A percentile compares a stretch with the other conserved stretches of the same genome.
Conservation (phyloP, 1,140 invertebrate species). For the Andrena cerasifolii region DNA sequence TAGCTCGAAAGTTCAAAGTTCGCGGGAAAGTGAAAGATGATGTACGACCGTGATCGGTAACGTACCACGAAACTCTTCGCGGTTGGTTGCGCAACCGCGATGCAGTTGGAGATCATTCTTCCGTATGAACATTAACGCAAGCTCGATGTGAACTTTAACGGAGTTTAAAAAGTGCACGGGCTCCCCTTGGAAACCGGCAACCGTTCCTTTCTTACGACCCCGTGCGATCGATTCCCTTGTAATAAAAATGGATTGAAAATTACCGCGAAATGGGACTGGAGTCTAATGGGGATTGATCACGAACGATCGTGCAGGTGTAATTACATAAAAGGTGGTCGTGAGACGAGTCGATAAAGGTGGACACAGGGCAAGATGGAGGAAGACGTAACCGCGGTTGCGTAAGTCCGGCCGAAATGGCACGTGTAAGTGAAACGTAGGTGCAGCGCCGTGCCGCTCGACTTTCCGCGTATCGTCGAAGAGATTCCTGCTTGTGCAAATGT, state of each 20-base stretch:
- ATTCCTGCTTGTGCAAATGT: slow-evolving; percentile 10
- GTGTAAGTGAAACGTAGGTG: slow-evolving; percentile 28
- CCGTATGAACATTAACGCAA: background rate
- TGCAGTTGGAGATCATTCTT: background rate
- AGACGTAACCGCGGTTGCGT: slow-evolving; percentile 8
- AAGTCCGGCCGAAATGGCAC: slow-evolving; percentile 16
- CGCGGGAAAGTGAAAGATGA: slow-evolving; percentile 2
- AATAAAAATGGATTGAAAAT: too few relatives aligned
- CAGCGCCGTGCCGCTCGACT: background rate
- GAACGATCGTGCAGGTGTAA: too few relatives aligned
- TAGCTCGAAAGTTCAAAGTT: background rate
- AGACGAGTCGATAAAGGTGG: too few relatives aligned
- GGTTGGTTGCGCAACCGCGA: background rate
- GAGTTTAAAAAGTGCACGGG: too few relatives aligned
- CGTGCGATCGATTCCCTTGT: too few relatives aligned
- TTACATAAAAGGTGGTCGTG: too few relatives aligned
- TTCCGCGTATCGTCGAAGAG: slow-evolving; percentile 8
- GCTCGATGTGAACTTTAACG: too few relatives aligned
- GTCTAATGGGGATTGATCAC: too few relatives aligned
- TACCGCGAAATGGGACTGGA: too few relatives aligned
- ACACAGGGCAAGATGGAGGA: background rate
- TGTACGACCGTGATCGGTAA: background rate
- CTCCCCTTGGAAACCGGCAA: too few relatives aligned
- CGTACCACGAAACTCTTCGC: slow-evolving; percentile 1
- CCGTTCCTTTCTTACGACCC: too few relatives aligned